Percentiles rank a stretch among this genome's conserved stretches.
phyloP scores from a whole-genome alignment of 1,140 invertebrate species.

The Rhagoletis pomonella region DNA sequence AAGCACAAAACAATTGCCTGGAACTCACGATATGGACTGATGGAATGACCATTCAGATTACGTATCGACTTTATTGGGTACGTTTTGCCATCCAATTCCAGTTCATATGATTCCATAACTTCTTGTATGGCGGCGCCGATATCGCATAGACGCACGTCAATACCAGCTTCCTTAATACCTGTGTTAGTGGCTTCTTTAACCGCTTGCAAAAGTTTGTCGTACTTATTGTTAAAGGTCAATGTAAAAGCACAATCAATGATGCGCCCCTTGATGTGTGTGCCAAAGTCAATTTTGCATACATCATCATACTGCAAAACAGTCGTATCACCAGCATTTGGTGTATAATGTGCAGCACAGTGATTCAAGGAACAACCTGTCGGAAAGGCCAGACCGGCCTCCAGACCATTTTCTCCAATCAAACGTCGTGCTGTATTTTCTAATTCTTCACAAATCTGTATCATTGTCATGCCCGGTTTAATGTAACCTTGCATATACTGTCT shows the following conservation, averaged over 20 bases:
- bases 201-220: conserved; percentile 95
- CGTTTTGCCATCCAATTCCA: conserved; percentile 97
- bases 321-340: conserved; percentile 97
- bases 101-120: conserved; percentile 99
- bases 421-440: conserved; percentile 93
- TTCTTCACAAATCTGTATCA: conserved; percentile 99
- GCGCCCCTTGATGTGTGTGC: conserved; percentile 98
- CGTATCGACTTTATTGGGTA: conserved; percentile 98
- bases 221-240: conserved; percentile 96
- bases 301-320: conserved; percentile 97
- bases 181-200: conserved; percentile 99
- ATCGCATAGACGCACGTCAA: conserved; percentile 98
- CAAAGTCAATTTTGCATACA: conserved; percentile 99
- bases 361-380: conserved; percentile 99
- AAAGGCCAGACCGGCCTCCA: conserved; percentile 97
- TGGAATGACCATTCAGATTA: conserved; percentile 99
- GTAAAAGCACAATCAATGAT: conserved; percentile 99
- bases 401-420: conserved; percentile 95
- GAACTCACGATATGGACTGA: conserved; percentile 91
- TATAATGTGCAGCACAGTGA: conserved; percentile 99
- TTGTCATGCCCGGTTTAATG: conserved; percentile 98
- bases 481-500: conserved; percentile 91
- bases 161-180: conserved; percentile 95
- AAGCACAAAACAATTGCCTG: not conserved
- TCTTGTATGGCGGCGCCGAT: conserved; percentile 98